Evolutionary conservation across 2,888 invertebrate genomes (phyloP), one percentile per base, ranked within the genome.

Genomic region (Cosmia pyralina): DNA sequence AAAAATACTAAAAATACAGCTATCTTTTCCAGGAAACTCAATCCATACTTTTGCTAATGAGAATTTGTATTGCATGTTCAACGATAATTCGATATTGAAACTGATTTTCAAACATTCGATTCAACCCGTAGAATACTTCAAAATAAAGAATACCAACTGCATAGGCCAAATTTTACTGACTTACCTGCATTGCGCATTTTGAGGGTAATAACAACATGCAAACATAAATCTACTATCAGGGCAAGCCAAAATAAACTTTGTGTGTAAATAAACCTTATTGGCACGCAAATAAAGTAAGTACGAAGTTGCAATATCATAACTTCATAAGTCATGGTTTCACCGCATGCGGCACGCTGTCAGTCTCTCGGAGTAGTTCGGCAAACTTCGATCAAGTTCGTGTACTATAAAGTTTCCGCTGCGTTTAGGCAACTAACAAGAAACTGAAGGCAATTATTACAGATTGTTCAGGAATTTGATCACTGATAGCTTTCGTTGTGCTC

Each of bases 141-240:
- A 86, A 86, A 85, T 82, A 77, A 82, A 85, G 60, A 84, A 82
- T 75, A 83, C 81, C 82, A 77, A 52, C 73, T 83, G 82, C 82
- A 82, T 85, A 81, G 72, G 81, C 74, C 69, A 77, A 84, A 85
- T 78, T 67, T 62, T 69, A 76, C 79, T 69, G 60, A 71, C 64
- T 74, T 71, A 85, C 81, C 90, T 88, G 91, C 91, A 91, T 81
- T 90, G 91, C 89, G 89, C 88, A 88, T 85, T 89, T 85, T 70
- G 76, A 79, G 72, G 68, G 66, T 82, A 85, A 75, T 71, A 81
- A 80, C 76, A 73, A 80, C 57, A 75, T 58, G 65, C 81, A 79
- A 85, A 66, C 50, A 53, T 62, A 69, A 70, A n/a, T 46, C 22
- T 53, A 59, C 65, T 28, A 10, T 10, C 15, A 19, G 0, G 0